phyloP scores from a whole-genome alignment of 2,797 vertebrate species.

The Morelia viridis region DNA sequence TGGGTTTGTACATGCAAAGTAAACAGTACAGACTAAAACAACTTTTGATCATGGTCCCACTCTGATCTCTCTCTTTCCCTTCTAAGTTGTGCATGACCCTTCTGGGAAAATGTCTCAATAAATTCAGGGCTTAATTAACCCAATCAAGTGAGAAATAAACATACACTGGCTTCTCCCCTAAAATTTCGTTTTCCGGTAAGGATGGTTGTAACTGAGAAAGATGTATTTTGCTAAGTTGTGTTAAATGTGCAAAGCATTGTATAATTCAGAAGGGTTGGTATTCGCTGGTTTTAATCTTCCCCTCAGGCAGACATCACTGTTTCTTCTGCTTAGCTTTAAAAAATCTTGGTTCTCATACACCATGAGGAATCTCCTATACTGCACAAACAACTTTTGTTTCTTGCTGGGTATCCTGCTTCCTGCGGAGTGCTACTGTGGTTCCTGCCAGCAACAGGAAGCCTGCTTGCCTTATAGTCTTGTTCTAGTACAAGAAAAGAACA shows the following conservation, averaged over 20 bases:
- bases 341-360: background rate
- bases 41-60: background rate
- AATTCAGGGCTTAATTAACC: background rate
- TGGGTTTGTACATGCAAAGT: background rate
- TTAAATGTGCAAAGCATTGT: background rate
- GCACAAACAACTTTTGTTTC: background rate
- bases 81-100: background rate
- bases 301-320: background rate
- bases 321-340: slow-evolving; percentile 8
- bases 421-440: background rate
- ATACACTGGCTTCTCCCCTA: background rate
- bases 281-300: background rate
- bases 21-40: background rate
- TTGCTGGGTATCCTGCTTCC: background rate
- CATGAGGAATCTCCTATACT: background rate
- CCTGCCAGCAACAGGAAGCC: background rate
- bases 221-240: background rate
- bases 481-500: slow-evolving; percentile 15
- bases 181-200: background rate
- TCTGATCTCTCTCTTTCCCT: background rate
- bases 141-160: background rate
- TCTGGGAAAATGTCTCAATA: background rate
- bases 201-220: background rate
- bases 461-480: background rate
- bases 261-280: background rate